Base-by-base conservation (phyloP, 2,888 invertebrate species). In the Drosophila hamatofila region DNA sequence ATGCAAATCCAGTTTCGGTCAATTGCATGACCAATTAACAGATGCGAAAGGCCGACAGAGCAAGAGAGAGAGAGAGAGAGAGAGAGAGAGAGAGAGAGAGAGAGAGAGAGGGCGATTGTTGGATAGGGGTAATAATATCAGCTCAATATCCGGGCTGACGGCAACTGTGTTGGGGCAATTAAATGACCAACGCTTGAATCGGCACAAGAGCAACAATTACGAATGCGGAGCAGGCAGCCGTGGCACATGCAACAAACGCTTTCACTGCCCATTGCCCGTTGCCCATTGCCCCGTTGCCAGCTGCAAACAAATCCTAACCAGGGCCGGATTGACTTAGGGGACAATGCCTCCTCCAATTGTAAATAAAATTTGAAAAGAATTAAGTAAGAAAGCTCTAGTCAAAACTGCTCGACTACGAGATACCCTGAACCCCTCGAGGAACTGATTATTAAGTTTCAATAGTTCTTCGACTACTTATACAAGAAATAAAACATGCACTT, bases 211-310 rank as follows among this genome's bases (percentile, higher is more conserved):
- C 80, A 78, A 75, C 85, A 83, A 83, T 88, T 88, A 88, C 83
- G 62, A 85, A 86, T 88, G 83, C 88, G 73, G 86, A 83, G 80
- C 87, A 81, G 68, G 68, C 85, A 75, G 81, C 75, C 68, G 64
- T 59, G 57, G 56, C 67, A 64, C 72, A 70, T 79, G 75, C 79
- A 75, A 67, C 52, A 54, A 56, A 21, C 67, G 74, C 66, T 75
- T 82, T 72, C 72, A 76, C 80, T 83, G 61, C 14, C 62, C 68
- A 72, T 48, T 72, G 72, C 68, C 67, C 55, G 52, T 52, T 61
- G 59, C 30, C 55, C 23, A 30, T 6, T 16, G 35, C 16, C 16
- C 16, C 35, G 30, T 11, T 57, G 57, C 39, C 54, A 54, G 54
- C 39, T 54, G 39, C 54, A n/a, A 23, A 25, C 35, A 77, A 72